Conservation (phyloP, 2,797 vertebrate genomes). For the Staurois parvus region DNA sequence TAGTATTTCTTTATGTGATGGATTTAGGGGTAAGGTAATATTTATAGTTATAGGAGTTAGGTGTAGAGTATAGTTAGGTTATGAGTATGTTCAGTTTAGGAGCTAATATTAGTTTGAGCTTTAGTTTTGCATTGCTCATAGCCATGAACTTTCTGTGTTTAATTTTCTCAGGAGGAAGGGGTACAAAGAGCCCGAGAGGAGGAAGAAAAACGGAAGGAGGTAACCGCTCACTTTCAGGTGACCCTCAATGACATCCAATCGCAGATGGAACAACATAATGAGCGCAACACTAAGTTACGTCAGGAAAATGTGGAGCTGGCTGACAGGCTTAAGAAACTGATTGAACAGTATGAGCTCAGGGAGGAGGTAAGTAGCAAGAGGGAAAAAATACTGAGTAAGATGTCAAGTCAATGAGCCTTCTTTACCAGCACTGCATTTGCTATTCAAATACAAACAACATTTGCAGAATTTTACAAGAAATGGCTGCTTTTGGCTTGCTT, state of each 20-base stretch:
- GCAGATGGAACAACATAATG: constrained; percentile 98
- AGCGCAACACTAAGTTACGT: constrained; percentile 90
- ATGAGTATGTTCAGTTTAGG: too few relatives aligned
- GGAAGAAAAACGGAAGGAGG: constrained; percentile 97
- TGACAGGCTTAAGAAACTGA: constrained; percentile 95
- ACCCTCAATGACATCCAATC: constrained; percentile 96
- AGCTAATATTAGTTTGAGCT: neutral
- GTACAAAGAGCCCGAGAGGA: constrained; percentile 92
- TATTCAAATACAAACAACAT: too few relatives aligned
- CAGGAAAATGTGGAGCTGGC: constrained; percentile 96
- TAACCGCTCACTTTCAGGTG: constrained; percentile 96
- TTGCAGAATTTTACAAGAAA: too few relatives aligned
- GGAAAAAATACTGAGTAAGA: neutral
- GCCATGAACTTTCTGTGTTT: neutral
- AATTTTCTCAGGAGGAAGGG: constrained; percentile 86
- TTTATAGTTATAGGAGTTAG: too few relatives aligned
- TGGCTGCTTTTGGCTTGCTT: too few relatives aligned
- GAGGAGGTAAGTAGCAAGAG: constrained; percentile 83
- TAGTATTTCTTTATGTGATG: too few relatives aligned
- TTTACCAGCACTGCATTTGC: too few relatives aligned
- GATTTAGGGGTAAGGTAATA: too few relatives aligned
- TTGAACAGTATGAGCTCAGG: constrained; percentile 96
- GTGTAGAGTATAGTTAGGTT: too few relatives aligned
- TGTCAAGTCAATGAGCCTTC: too few relatives aligned
- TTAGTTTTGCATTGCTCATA: too few relatives aligned